Conservation (phyloP, 1,140 invertebrate species). For the Bursaphelenchus mucronatus region DNA sequence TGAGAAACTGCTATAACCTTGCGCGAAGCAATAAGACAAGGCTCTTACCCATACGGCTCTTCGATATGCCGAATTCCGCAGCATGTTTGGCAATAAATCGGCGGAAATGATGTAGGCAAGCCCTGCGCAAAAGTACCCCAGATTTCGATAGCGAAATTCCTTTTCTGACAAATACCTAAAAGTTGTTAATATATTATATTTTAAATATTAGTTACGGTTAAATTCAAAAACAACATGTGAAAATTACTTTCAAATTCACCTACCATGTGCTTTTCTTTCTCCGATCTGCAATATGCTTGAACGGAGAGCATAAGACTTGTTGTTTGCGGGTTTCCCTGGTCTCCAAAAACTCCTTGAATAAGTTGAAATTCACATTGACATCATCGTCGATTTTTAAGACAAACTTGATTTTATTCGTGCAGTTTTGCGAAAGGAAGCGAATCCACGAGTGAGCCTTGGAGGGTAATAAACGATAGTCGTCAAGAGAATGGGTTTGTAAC, state of each 20-base stretch:
- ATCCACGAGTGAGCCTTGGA: conserved; percentile 33
- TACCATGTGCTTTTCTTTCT: conserved; percentile 29
- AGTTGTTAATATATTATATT: not conserved
- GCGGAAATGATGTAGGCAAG: conserved; percentile 26
- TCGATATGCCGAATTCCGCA: conserved; percentile 19
- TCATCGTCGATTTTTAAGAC: conserved; percentile 33
- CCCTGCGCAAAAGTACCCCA: conserved; percentile 35
- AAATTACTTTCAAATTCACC: not conserved
- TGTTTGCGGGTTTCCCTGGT: not conserved
- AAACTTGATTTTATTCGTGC: conserved; percentile 23
- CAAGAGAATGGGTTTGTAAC: conserved; percentile 27
- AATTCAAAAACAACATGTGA: not conserved
- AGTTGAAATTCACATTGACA: conserved; percentile 23
- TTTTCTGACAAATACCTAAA: conserved; percentile 23
- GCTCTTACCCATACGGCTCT: conserved; percentile 34
- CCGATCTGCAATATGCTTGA: conserved; percentile 32
- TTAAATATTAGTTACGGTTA: not conserved
- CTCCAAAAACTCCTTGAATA: conserved; percentile 23
- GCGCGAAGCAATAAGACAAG: conserved; percentile 2
- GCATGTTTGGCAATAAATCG: conserved; percentile 29
- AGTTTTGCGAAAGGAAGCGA: conserved; percentile 13
- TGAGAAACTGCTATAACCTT: not conserved
- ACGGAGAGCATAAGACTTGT: conserved; percentile 28
- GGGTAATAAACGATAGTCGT: conserved; percentile 27
- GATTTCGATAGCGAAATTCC: conserved; percentile 36